Base-by-base conservation (phyloP, 2,888 invertebrate species). In the Yponomeuta sedellus region DNA sequence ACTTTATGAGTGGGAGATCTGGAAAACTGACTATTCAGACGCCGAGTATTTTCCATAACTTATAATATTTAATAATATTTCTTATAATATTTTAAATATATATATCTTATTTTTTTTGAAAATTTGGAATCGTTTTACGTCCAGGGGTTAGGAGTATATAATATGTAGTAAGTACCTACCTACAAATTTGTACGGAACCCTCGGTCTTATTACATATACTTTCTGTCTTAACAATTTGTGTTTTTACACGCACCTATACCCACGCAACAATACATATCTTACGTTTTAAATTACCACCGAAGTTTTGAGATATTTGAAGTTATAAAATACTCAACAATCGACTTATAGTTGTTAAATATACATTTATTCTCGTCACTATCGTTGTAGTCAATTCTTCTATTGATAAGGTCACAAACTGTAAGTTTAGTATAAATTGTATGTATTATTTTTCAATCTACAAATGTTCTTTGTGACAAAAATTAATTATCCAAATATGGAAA, bases 311-410 rank as follows among this genome's bases (percentile, higher is more conserved):
- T 71, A 73, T 56, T 65, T 52, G 72, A 70, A 75, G 70, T 73
- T 68, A 69, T 56, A 67, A 68, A 67, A 65, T 67, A 44, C 66
- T 52, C 66, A 72, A 12, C 44, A 52, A 52, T 16, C 44, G 44
- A 59, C 20, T 57, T 57, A 56, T 22, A 20, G 58, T 58, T 58
- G 58, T 58, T 20, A 58, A 58, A n/a, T 58, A 20, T 58, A 58
- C n/a, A 22, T 59, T 81, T 78, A 75, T 82, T 85, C 83, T 88
- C 83, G 86, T 88, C 88, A 86, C 77, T 77, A 71, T 80, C 78
- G 78, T 72, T 77, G 74, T 88, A 87, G 88, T 86, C 83, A 82
- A 85, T 84, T 83, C 72, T 76, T 77, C 74, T 73, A 72, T 19
- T 77, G 70, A 70, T 79, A 76, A 76, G 73, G 75, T 78, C 75